A percentile compares a stretch with the other conserved stretches of the same genome.
Evolutionary conservation across 2,113 vertebrate species (phyloP).

Genomic region (Rafetus swinhoei): DNA sequence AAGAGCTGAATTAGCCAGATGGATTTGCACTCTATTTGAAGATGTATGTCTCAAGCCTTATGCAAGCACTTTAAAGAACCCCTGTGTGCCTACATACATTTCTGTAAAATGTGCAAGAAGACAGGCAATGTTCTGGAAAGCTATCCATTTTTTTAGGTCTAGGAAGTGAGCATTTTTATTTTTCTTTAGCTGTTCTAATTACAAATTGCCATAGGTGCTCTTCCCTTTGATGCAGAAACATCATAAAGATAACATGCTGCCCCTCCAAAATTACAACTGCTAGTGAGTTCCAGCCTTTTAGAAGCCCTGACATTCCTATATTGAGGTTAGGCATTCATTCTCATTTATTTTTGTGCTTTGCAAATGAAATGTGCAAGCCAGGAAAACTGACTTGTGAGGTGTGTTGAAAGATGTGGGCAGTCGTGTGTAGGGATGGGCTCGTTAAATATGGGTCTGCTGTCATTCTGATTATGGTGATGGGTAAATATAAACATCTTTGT

Average conservation of each 20-base stretch:
- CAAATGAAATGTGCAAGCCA: not conserved
- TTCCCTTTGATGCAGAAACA: not conserved
- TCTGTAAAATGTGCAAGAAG: not conserved
- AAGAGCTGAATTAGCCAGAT: not conserved
- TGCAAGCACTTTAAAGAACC: not conserved
- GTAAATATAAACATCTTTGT: not conserved
- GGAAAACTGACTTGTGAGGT: not conserved
- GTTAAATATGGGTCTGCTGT: fast-evolving
- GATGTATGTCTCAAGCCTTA: not conserved
- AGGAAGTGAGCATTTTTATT: constrained; percentile 24
- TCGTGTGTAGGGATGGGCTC: not conserved
- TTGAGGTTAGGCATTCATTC: not conserved
- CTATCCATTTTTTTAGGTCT: not conserved
- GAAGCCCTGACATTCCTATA: not conserved
- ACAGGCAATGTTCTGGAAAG: not conserved
- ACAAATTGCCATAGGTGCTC: not conserved
- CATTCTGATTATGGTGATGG: not conserved
- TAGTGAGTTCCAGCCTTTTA: not conserved
- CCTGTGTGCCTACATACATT: not conserved
- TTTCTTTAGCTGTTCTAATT: not conserved
- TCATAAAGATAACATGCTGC: not conserved
- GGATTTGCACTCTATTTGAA: not conserved
- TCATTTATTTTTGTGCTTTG: not conserved
- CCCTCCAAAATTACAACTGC: not conserved
- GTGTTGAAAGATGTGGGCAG: not conserved